Percentiles rank a stretch among this genome's conserved stretches.
These are phyloP conservation scores for Zoanthus gigantus DNA, from an alignment of 92 coral and sea anemone genomes.

Conservation along the genomic window DNA sequence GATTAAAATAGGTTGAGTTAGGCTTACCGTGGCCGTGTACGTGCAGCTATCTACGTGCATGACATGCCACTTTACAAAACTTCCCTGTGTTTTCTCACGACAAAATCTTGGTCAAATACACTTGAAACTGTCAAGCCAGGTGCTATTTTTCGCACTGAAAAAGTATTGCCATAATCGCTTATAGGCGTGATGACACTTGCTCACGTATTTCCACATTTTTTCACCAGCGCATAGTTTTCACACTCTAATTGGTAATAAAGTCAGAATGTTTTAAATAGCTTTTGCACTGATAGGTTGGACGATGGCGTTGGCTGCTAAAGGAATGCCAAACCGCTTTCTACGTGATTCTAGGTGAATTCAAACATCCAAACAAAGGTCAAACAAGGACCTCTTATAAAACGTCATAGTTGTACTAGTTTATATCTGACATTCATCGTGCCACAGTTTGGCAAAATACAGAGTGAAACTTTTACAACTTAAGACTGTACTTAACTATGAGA, in stretches of 20 bases:
- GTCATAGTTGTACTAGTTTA: neutral
- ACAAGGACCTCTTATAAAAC: constrained; percentile 16
- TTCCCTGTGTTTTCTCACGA: constrained; percentile 20
- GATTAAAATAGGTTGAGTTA: neutral
- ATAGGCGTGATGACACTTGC: constrained; percentile 39
- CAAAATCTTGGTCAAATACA: constrained; percentile 7
- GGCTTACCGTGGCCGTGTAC: neutral
- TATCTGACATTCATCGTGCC: constrained; percentile 11
- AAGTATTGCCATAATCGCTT: constrained; percentile 1
- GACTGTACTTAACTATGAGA: no score
- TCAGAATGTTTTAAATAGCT: constrained; percentile 28
- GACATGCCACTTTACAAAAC: constrained; percentile 16
- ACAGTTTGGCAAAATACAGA: neutral
- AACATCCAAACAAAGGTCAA: constrained; percentile 27
- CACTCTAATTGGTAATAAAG: constrained; percentile 32
- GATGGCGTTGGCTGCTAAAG: neutral
- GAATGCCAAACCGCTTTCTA: constrained; percentile 25
- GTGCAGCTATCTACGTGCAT: constrained; percentile 39
- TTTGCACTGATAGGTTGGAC: constrained; percentile 25
- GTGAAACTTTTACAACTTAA: no score
- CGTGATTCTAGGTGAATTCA: constrained; percentile 12
- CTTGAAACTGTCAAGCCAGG: constrained; percentile 26
- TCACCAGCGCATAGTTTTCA: constrained; percentile 35
- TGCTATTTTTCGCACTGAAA: constrained; percentile 28
- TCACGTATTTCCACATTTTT: neutral